Conservation (phyloP, 2,888 invertebrate genomes). For the Sycophila texana region DNA sequence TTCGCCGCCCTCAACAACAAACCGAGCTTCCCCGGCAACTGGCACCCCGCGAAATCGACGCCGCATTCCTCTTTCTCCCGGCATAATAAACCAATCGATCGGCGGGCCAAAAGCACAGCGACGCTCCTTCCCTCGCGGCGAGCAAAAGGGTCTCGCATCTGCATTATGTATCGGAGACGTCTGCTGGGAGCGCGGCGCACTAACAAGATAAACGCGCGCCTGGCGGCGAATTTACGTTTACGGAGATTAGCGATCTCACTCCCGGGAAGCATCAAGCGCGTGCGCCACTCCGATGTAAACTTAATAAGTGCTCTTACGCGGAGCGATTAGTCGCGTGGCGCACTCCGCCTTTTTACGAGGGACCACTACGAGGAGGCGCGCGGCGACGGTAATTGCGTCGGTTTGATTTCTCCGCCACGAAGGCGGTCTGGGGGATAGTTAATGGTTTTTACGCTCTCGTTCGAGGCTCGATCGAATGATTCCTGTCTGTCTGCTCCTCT, state of each 20-base stretch:
- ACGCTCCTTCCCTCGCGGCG: neutral
- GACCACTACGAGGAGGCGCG: neutral
- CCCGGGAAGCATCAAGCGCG: conserved; percentile 47
- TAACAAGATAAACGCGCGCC: conserved; percentile 51
- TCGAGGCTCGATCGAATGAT: no score
- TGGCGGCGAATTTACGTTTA: conserved; percentile 47
- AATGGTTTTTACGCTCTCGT: no score
- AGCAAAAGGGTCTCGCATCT: neutral
- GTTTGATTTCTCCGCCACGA: neutral
- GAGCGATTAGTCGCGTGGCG: neutral
- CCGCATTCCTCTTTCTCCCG: neutral
- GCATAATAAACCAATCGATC: conserved; percentile 33
- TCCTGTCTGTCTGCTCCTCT: no score
- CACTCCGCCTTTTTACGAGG: conserved; percentile 5
- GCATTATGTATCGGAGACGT: conserved; percentile 39
- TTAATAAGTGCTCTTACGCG: conserved; percentile 45
- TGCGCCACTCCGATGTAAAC: conserved; percentile 40
- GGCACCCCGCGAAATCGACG: neutral
- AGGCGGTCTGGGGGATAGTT: neutral
- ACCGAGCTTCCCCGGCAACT: no score
- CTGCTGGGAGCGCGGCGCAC: conserved; percentile 33
- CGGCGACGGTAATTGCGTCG: neutral
- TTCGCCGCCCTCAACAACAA: neutral
- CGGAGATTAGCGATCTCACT: conserved; percentile 51
- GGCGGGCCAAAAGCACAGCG: neutral